Evolutionary conservation across 1,140 invertebrate species (phyloP), one percentile per base, ranked within the genome.

Genomic region (Drosophila murphyi): DNA sequence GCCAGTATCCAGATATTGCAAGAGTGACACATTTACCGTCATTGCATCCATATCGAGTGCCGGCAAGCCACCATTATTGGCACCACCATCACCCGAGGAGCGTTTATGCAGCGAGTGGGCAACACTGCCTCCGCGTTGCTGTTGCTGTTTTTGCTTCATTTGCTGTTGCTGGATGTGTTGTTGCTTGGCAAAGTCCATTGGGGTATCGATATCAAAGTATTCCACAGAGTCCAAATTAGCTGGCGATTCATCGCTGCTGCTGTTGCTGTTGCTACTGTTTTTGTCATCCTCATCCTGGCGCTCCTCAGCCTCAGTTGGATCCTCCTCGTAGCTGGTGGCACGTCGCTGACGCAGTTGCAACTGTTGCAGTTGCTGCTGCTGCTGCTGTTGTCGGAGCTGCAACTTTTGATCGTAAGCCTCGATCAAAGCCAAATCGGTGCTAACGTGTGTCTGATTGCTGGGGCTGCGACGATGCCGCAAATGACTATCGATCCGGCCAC

Each of bases 1-100:
- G 4, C 98, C 98, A 8, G 96, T 96, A 90, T 98, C 97, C 71
- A 99, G 93, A 92, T 97, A 97, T 90, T 98, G 96, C 48, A 97
- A 93, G 63, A 98, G 94, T 60, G 96, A 97, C 8, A 97, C 96
- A 92, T 97, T 97, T 29, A 97, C 96, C 92, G 95, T 94, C 94
- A 96, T 96, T 69, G 95, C 94, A 47, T 95, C 95, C 72, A 94
- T 93, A 61, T 94, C 93, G n/a, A 92, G 72, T 0, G 90, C 82
- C 0, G 92, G 91, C 37, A 93, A 93, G 1, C 83, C 82, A 4
- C 75, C 69, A 3, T 39, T 77, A 7, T 43, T 35, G 90, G 74
- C 93, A 79, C 76, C 93, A 92, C 39, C 92, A 62, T 76, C 73
- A 0, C 55, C 70, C 0, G 90, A 88, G 1, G 91, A 92, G 4